These are phyloP conservation scores for Lutjanus campechanus DNA, from an alignment of 2,797 vertebrate species.

Conservation along the genomic window DNA sequence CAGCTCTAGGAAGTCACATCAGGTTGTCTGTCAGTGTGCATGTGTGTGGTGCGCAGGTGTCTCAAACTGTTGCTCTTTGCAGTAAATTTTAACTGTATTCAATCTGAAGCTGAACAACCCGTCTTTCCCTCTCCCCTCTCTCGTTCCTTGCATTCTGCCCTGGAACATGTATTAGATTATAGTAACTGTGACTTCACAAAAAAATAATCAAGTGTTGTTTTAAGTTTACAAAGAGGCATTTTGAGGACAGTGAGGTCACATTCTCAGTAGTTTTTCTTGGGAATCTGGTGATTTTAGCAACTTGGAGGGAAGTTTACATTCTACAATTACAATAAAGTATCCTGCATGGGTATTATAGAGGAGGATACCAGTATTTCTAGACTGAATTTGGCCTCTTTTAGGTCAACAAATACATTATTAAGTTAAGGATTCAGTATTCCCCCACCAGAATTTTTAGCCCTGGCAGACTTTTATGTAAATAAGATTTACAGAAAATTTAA, in stretches of 20 bases:
- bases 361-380: not conserved
- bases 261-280: not conserved
- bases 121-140: not conserved
- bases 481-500: not conserved
- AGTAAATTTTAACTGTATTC: not conserved
- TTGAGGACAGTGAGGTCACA: not conserved
- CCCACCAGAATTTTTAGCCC: not conserved
- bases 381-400: not conserved
- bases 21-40: slow-evolving; percentile 1
- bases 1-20: slow-evolving; percentile 32
- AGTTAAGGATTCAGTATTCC: not conserved
- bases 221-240: not conserved
- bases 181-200: not conserved
- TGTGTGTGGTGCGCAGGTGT: not conserved
- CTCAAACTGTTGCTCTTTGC: not conserved
- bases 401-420: not conserved
- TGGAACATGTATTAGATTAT: not conserved
- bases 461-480: not conserved
- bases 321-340: slow-evolving; percentile 1
- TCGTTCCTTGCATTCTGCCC: not conserved
- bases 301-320: slow-evolving; percentile 1
- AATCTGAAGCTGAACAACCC: not conserved
- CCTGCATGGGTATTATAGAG: not conserved
- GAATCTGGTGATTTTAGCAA: not conserved
- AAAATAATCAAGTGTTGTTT: not conserved